Conservation (phyloP, 2,797 vertebrate species). For the Benthosema pterotum region DNA sequence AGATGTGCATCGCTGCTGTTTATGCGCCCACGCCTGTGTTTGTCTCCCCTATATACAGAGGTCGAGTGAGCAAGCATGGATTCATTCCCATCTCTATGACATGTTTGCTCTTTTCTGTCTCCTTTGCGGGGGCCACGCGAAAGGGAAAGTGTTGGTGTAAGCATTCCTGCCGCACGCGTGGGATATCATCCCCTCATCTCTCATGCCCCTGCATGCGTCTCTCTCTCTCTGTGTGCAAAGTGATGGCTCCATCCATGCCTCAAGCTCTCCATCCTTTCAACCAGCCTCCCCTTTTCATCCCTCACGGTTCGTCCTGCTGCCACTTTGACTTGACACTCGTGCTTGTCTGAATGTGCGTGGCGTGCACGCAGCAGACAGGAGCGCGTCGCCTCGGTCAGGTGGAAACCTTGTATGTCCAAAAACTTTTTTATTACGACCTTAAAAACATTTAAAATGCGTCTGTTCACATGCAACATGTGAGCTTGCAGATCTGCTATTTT, state of each 20-base stretch:
- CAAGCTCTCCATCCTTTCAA: constrained; percentile 46
- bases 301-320: constrained; percentile 45
- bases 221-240: constrained; percentile 37
- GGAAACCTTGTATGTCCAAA: too few relatives aligned
- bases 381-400: too few relatives aligned
- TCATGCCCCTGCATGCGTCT: constrained; percentile 47
- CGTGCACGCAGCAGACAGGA: background rate
- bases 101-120: constrained; percentile 37
- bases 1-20: constrained; percentile 27
- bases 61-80: constrained; percentile 63
- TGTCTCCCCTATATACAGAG: constrained; percentile 35
- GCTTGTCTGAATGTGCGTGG: too few relatives aligned
- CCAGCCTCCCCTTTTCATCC: constrained; percentile 46
- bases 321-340: constrained; percentile 17
- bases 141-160: constrained; percentile 65
- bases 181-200: constrained; percentile 73
- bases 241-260: constrained; percentile 63
- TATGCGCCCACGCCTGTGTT: constrained; percentile 23
- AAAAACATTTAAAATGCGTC: too few relatives aligned
- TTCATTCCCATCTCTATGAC: constrained; percentile 49
- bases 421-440: too few relatives aligned
- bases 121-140: constrained; percentile 16
- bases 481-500: too few relatives aligned
- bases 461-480: too few relatives aligned
- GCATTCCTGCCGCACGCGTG: constrained; percentile 63